Base-by-base conservation (phyloP, 2,113 vertebrate genomes). In the Struthio camelus region DNA sequence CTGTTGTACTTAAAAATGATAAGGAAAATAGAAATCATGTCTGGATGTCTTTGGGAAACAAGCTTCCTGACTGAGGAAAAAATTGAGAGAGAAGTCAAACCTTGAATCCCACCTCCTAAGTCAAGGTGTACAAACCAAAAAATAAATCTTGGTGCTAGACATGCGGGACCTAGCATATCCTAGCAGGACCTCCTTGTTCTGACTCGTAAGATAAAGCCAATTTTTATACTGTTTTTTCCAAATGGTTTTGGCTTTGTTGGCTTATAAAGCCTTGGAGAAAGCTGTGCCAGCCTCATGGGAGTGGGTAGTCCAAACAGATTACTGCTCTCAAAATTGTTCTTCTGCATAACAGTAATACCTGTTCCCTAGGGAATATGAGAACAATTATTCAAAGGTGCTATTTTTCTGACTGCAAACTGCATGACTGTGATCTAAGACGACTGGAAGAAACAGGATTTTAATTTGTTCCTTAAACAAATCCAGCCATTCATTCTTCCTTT, bases 181-280 rank as follows among this genome's bases (percentile, higher is more conserved):
- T n/a, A n/a, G n/a, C n/a, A n/a, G n/a, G n/a, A n/a, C n/a, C 34
- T 34, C 1, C 4, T 46, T 67, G 5, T 18, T 82, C 22, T 62
- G 2, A 1, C 2, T 66, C 19, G 12, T 18, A 32, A 23, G 1
- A 0, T 56, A 42, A 16, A 56, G 8, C 5, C 2, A 48, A 12
- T 32, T 53, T 23, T 30, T 3, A 56, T 32, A 28, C 2, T 16
- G 56, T 15, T 7, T 32, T 71, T 81, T 81, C 40, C 7, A 24
- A 7, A 46, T 0, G 0, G 0, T 71, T 82, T 61, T 62, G 22
- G 1, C 2, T 83, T 53, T 67, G 1, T 16, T 67, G 9, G 67
- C 4, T 66, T 50, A 6, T 50, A 88, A 85, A 3, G 24, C 2
- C 2, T 76, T 80, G n/a, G 9, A 67, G 6, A 7, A 53, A 71